Percentiles rank a stretch among this genome's conserved stretches.
These are phyloP conservation scores for Panopea generosa DNA, from an alignment of 2,888 invertebrate genomes.

Conservation along the genomic window DNA sequence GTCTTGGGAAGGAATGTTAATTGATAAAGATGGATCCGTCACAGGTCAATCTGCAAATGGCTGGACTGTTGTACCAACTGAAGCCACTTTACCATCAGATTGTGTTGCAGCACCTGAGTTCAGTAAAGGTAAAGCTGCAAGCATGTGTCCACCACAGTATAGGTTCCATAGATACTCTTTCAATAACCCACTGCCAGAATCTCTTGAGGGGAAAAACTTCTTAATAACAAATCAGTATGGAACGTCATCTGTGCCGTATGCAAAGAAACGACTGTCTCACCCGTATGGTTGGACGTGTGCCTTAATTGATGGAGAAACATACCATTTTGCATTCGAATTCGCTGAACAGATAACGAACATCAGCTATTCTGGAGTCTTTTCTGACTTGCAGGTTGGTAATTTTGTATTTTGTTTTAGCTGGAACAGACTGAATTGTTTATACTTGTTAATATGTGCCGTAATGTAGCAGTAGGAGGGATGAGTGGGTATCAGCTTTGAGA, in stretches of 20 bases:
- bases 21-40: constrained; percentile 80
- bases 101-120: constrained; percentile 55
- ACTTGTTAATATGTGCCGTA: too few species aligned
- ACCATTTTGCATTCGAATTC: constrained; percentile 73
- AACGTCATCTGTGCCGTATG: constrained; percentile 62
- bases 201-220: constrained; percentile 71
- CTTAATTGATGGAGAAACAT: constrained; percentile 68
- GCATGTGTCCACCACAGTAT: constrained; percentile 71
- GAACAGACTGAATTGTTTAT: too few species aligned
- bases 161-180: constrained; percentile 79
- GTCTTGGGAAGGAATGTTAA: constrained; percentile 70
- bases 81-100: constrained; percentile 63
- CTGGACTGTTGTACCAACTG: constrained; percentile 62
- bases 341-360: constrained; percentile 79
- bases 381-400: constrained; percentile 72
- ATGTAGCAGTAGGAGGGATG: too few species aligned
- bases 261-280: constrained; percentile 78
- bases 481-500: neutral
- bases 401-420: too few species aligned
- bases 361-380: constrained; percentile 75
- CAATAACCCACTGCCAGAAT: constrained; percentile 72
- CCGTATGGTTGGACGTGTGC: constrained; percentile 77
- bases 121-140: constrained; percentile 45
- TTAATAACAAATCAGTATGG: constrained; percentile 74
- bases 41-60: constrained; percentile 66